phyloP scores from a whole-genome alignment of 2,888 invertebrate genomes.

The Rhimphoctona megacephalus region DNA sequence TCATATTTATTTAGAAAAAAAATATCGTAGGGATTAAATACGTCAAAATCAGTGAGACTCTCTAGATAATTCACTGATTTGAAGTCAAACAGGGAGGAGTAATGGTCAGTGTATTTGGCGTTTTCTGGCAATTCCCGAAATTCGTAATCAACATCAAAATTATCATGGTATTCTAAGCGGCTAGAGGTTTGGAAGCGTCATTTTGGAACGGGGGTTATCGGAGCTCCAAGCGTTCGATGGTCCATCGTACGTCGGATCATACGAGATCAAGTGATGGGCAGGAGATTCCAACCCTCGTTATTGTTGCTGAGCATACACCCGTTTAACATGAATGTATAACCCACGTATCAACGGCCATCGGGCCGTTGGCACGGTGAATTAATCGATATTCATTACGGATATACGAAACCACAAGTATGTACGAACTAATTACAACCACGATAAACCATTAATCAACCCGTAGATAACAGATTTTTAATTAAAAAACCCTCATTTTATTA shows the following conservation, averaged over 20 bases:
- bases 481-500: conserved; percentile 1
- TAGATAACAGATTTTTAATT: neutral
- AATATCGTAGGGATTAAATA: neutral
- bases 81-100: neutral
- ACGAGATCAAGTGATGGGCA: conserved; percentile 26
- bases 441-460: neutral
- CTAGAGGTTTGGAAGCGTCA: conserved; percentile 9
- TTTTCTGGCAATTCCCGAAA: neutral
- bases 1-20: neutral
- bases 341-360: conserved; percentile 21
- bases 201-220: conserved; percentile 16
- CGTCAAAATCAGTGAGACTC: neutral
- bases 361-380: conserved; percentile 9
- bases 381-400: conserved; percentile 45
- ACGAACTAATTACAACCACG: conserved; percentile 18
- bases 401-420: conserved; percentile 14
- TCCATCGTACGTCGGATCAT: neutral
- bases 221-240: conserved; percentile 11
- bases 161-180: conserved; percentile 12
- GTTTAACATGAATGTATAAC: conserved; percentile 50
- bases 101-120: conserved; percentile 14
- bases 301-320: conserved; percentile 38
- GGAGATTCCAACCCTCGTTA: conserved; percentile 21
- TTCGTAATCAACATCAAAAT: conserved; percentile 14
- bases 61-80: neutral